Base-by-base conservation (phyloP, 2,113 vertebrate species). In the Pterocles orientalis region DNA sequence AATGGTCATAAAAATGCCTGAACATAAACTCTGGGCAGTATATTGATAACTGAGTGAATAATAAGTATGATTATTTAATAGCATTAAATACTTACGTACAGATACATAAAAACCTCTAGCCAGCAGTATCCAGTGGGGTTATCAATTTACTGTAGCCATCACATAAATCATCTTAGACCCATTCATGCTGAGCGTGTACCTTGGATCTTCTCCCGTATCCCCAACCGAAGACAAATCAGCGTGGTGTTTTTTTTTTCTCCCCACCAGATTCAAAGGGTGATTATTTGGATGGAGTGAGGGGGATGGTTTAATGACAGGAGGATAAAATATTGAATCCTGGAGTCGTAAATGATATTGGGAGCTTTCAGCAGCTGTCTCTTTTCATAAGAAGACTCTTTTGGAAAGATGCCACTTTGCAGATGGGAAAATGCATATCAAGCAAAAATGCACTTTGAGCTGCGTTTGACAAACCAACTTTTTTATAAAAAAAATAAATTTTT, bases 351-450 rank as follows among this genome's bases (percentile, higher is more conserved):
- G 7, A 36, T 80, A 18, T 7, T 53, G 21, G 43, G 53, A 91
- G 16, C 69, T 95, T 94, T 96, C 65, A 89, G 72, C 77, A 89
- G 43, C 72, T 92, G 51, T 78, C 47, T 83, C 7, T 93, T 90
- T 88, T 91, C 47, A 10, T 58, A 66, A 75, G 71, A 72, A 85
- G 17, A 23, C 13, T 50, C n/a, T 66, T 75, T 71, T 84, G 89
- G 60, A 95, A 94, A 64, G 61, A 8, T 8, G 75, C 10, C 9
- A 57, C 41, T 89, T 81, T 43, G 39, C 77, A 97, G 72, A 77
- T 89, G 86, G 60, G 43, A 94, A 86, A 82, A 71, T 33, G 60
- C 5, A 4, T 47, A 78, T n/a, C 3, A 21, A 68, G 51, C 15
- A 81, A 86, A 94, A 92, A 71, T 51, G 45, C 2, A 1, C 13